These are phyloP conservation scores for Uropetala carovei DNA, from an alignment of 2,888 invertebrate species.

Conservation along the genomic window DNA sequence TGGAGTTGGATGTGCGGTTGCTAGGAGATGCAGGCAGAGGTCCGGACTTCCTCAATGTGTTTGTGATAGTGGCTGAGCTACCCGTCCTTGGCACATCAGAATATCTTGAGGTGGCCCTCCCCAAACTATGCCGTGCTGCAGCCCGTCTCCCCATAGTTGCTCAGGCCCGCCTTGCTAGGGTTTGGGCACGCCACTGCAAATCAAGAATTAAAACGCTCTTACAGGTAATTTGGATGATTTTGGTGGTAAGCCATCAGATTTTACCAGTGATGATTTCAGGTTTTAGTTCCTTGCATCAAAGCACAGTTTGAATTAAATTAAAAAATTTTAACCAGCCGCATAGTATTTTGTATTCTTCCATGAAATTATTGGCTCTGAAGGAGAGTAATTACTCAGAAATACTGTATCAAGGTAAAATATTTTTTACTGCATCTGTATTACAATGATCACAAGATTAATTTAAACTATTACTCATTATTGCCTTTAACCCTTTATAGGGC, in stretches of 20 bases:
- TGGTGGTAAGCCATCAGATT: background rate
- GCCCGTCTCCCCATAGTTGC: conserved; percentile 84
- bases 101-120: conserved; percentile 89
- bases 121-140: conserved; percentile 83
- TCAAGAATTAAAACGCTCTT: conserved; percentile 81
- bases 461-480: too few relatives aligned
- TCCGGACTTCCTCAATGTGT: conserved; percentile 78
- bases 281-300: background rate
- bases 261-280: background rate
- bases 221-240: conserved; percentile 20
- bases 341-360: too few relatives aligned
- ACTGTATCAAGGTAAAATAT: too few relatives aligned
- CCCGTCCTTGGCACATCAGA: conserved; percentile 85
- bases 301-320: too few relatives aligned
- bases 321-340: too few relatives aligned
- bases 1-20: conserved; percentile 84
- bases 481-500: too few relatives aligned
- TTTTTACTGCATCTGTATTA: too few relatives aligned
- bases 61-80: conserved; percentile 88
- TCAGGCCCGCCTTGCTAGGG: conserved; percentile 87
- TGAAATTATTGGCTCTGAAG: too few relatives aligned
- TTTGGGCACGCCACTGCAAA: conserved; percentile 86
- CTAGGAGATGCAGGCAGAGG: conserved; percentile 74
- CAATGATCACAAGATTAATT: too few relatives aligned
- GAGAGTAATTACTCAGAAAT: too few relatives aligned